Evolutionary conservation across 2,113 vertebrate species (phyloP).

Genomic region (mouse (Mus musculus)): GRCm39 chr11:51323501-51324000

Average conservation of each 20-base stretch:
- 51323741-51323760: neutral
- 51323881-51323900: neutral
- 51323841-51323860: neutral
- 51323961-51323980: neutral
- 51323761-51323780: too few relatives aligned
- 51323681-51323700: neutral
- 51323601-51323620: neutral
- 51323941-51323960: too few relatives aligned
- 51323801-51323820: neutral
- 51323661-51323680: neutral
- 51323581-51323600: neutral
- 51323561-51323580: neutral
- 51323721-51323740: neutral
- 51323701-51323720: neutral
- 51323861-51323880: neutral
- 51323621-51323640: neutral
- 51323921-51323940: neutral
- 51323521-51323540: neutral
- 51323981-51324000: neutral
- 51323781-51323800: neutral
- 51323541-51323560: neutral
- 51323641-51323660: neutral
- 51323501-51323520: neutral
- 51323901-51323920: neutral
- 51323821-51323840: neutral